These are phyloP conservation scores for Atta colombica DNA, from an alignment of 1,140 invertebrate genomes.

Conservation along the genomic window DNA sequence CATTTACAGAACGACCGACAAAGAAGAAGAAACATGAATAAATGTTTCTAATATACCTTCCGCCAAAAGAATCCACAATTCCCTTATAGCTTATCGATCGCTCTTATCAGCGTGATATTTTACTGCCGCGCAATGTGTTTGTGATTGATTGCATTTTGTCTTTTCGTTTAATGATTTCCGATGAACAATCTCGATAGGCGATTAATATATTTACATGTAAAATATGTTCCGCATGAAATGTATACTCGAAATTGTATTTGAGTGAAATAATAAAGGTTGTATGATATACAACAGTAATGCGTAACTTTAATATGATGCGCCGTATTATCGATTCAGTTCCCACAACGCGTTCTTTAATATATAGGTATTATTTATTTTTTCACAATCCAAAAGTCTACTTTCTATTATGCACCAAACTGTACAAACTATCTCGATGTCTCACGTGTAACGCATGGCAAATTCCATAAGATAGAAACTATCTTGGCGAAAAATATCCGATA, in stretches of 20 bases:
- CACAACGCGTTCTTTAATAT: slow-evolving; percentile 52
- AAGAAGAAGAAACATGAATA: slow-evolving; percentile 35
- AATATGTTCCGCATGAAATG: slow-evolving; percentile 73
- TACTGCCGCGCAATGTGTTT: slow-evolving; percentile 48
- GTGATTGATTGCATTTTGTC: slow-evolving; percentile 59
- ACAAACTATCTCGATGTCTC: neutral
- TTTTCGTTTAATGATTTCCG: slow-evolving; percentile 61
- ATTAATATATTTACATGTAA: slow-evolving; percentile 64
- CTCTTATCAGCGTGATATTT: slow-evolving; percentile 40
- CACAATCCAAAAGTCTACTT: slow-evolving; percentile 48
- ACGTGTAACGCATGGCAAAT: neutral
- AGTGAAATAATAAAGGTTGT: slow-evolving; percentile 84
- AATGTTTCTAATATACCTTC: slow-evolving; percentile 37
- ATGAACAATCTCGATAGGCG: slow-evolving; percentile 55
- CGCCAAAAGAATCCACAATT: slow-evolving; percentile 5
- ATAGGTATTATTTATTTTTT: slow-evolving; percentile 82
- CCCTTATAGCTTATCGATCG: slow-evolving; percentile 34
- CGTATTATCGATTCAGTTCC: slow-evolving; percentile 69
- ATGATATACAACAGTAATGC: slow-evolving; percentile 73
- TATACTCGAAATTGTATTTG: slow-evolving; percentile 81
- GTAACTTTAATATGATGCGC: slow-evolving; percentile 73
- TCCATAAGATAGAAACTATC: slow-evolving; percentile 3
- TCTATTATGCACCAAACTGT: slow-evolving; percentile 10
- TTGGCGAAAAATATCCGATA: slow-evolving; percentile 15
- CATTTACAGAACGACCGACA: slow-evolving; percentile 33